Conservation (phyloP, 2,888 invertebrate genomes). For the Desoria tigrina region DNA sequence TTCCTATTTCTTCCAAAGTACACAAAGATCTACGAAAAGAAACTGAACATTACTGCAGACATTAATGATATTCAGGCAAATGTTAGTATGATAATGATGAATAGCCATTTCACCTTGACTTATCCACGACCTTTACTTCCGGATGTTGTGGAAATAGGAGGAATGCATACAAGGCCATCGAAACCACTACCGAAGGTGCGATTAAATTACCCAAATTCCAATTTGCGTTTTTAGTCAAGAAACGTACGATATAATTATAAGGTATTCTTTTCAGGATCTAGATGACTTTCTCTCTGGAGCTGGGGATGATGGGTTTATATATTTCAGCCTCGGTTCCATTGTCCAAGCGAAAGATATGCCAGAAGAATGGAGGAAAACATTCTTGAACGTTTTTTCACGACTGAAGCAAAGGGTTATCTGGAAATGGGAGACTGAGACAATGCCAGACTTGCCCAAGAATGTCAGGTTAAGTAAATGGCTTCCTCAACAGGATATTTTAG, state of each 20-base stretch:
- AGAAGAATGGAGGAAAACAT: constrained; percentile 67
- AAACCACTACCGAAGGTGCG: constrained; percentile 52
- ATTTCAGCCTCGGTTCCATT: constrained; percentile 83
- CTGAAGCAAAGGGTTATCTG: constrained; percentile 82
- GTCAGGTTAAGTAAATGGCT: constrained; percentile 66
- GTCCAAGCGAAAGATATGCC: constrained; percentile 80
- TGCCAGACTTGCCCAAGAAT: constrained; percentile 65
- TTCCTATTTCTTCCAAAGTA: not conserved
- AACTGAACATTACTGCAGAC: constrained; percentile 38
- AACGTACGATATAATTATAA: not conserved
- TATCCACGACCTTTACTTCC: constrained; percentile 44
- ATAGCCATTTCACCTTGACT: constrained; percentile 49
- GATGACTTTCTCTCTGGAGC: constrained; percentile 54
- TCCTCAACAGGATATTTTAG: constrained; percentile 75
- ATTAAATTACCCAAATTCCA: not conserved
- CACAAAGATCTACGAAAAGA: constrained; percentile 28
- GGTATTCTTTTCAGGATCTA: constrained; percentile 27
- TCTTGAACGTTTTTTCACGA: constrained; percentile 72
- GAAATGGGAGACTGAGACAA: constrained; percentile 67
- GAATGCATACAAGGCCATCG: constrained; percentile 51
- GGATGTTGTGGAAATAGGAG: constrained; percentile 52
- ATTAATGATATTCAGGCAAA: constrained; percentile 42
- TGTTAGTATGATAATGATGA: constrained; percentile 47
- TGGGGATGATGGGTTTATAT: constrained; percentile 69
- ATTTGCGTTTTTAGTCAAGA: not conserved